phyloP scores from a whole-genome alignment of 2,888 invertebrate species.

The Mactromeris polynyma region DNA sequence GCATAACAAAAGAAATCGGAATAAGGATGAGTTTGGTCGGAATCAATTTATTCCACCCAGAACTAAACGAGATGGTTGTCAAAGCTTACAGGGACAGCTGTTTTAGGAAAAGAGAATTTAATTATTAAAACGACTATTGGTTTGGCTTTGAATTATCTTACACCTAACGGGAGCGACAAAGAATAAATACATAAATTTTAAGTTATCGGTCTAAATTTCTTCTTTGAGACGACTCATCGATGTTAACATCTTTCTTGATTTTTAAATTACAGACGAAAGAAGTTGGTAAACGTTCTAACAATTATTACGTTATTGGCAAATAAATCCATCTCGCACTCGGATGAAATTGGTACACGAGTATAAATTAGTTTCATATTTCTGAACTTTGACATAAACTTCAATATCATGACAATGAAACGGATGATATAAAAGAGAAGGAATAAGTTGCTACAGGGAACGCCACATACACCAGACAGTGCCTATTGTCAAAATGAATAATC shows the following conservation, averaged over 20 bases:
- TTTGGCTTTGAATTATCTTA: constrained; percentile 35
- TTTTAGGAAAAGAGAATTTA: constrained; percentile 50
- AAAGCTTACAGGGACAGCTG: constrained; percentile 50
- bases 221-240: background rate
- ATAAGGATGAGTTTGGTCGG: constrained; percentile 33
- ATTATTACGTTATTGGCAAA: background rate
- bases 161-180: background rate
- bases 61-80: constrained; percentile 41
- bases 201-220: background rate
- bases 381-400: too few species aligned
- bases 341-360: background rate
- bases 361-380: background rate
- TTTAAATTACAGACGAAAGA: constrained; percentile 1
- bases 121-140: constrained; percentile 30
- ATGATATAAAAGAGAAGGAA: too few species aligned
- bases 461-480: too few species aligned
- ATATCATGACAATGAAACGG: too few species aligned
- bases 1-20: constrained; percentile 56
- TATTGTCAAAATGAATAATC: too few species aligned
- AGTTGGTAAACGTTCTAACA: background rate
- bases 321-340: background rate
- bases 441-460: too few species aligned
- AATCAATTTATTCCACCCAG: constrained; percentile 47
- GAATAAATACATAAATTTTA: constrained; percentile 32
- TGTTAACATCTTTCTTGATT: constrained; percentile 1